Evolutionary conservation across 2,888 invertebrate species (phyloP).

Genomic region (Chalcis sispes): DNA sequence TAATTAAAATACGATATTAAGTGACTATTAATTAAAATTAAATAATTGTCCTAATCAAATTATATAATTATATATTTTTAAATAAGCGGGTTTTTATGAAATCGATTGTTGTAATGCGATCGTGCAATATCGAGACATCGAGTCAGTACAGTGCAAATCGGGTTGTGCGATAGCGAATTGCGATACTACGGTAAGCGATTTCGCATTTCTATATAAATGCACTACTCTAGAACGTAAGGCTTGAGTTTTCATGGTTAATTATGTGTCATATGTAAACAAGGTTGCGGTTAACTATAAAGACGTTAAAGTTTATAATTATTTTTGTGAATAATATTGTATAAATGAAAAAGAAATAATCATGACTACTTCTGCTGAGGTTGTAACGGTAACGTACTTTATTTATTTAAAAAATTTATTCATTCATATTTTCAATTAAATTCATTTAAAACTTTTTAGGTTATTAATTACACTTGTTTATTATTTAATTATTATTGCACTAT

Average conservation of each 20-base stretch:
- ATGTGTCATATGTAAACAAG: slow-evolving; percentile 41
- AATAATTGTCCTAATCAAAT: too few relatives aligned
- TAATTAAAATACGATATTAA: too few relatives aligned
- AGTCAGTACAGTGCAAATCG: too few relatives aligned
- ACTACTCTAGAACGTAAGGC: too few relatives aligned
- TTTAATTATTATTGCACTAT: slow-evolving; percentile 7
- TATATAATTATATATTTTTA: too few relatives aligned
- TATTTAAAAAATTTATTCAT: slow-evolving; percentile 28
- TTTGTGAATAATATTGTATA: slow-evolving; percentile 29
- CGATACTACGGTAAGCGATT: too few relatives aligned
- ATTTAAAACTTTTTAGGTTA: background rate
- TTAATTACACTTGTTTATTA: slow-evolving; percentile 1
- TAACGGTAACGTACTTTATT: slow-evolving; percentile 65
- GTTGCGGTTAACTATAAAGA: slow-evolving; percentile 9
- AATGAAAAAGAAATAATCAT: slow-evolving; percentile 60
- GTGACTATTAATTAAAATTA: too few relatives aligned
- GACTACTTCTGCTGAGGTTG: slow-evolving; percentile 70
- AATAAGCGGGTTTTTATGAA: too few relatives aligned
- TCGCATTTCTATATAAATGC: too few relatives aligned
- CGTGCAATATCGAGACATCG: too few relatives aligned
- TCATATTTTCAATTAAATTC: background rate
- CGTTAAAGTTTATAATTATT: slow-evolving; percentile 38
- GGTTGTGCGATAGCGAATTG: too few relatives aligned
- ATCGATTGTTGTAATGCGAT: background rate
- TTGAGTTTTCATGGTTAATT: slow-evolving; percentile 25